These are phyloP conservation scores for Agrilus cyanescens DNA, from an alignment of 2,888 invertebrate genomes.

Conservation along the genomic window DNA sequence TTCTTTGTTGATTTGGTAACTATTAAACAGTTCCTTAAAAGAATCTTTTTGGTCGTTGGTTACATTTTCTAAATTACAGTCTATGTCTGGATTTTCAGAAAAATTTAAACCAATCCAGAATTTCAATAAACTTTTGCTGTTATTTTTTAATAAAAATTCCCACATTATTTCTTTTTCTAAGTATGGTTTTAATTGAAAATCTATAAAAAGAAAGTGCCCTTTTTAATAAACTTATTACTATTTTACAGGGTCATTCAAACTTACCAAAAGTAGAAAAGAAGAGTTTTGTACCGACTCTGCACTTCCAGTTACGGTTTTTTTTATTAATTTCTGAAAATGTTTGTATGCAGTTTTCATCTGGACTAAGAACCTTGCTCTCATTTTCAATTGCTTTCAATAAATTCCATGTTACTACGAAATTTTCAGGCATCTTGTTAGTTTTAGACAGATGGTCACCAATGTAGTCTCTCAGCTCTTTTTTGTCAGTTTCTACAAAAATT, in stretches of 20 bases:
- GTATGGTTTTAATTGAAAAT: slow-evolving; percentile 40
- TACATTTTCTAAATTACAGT: not conserved
- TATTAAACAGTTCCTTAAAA: slow-evolving; percentile 34
- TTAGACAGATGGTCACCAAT: slow-evolving; percentile 53
- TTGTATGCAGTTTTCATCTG: not conserved
- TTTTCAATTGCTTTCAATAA: slow-evolving; percentile 31
- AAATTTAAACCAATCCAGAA: slow-evolving; percentile 50
- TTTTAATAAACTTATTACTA: no score
- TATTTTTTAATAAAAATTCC: slow-evolving; percentile 47
- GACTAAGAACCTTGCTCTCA: slow-evolving; percentile 4
- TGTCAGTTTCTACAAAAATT: slow-evolving; percentile 46
- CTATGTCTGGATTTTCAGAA: slow-evolving; percentile 26
- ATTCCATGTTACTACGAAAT: slow-evolving; percentile 33
- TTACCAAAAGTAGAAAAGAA: slow-evolving; percentile 48
- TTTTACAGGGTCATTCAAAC: no score
- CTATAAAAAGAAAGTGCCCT: slow-evolving; percentile 32
- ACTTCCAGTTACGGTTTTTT: slow-evolving; percentile 41
- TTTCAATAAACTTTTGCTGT: slow-evolving; percentile 46
- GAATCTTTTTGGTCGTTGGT: not conserved
- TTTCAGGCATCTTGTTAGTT: slow-evolving; percentile 30
- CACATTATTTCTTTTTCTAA: slow-evolving; percentile 44
- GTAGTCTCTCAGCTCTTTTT: slow-evolving; percentile 50
- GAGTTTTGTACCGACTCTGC: slow-evolving; percentile 42
- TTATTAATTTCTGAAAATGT: not conserved
- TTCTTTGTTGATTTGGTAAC: slow-evolving; percentile 43